phyloP scores from a whole-genome alignment of 92 coral and sea anemone genomes.

The Siderastrea radians region DNA sequence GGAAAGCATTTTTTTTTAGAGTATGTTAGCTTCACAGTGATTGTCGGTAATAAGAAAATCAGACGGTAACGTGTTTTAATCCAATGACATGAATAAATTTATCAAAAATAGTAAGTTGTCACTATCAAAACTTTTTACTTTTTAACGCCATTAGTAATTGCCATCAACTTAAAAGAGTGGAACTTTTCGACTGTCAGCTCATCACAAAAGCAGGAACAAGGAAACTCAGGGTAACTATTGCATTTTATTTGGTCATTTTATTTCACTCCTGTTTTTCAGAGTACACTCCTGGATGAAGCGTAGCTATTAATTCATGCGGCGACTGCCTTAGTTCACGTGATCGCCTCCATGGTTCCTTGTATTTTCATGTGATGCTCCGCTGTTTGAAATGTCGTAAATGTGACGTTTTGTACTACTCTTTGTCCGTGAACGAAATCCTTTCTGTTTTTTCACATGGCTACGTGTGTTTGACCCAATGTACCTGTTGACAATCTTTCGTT shows the following conservation, averaged over 20 bases:
- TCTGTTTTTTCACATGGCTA: too few species aligned
- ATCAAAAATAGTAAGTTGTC: neutral
- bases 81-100: too few species aligned
- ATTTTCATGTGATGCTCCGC: too few species aligned
- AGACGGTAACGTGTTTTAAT: too few species aligned
- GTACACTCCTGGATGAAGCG: neutral
- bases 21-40: too few species aligned
- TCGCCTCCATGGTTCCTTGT: neutral
- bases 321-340: neutral
- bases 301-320: neutral
- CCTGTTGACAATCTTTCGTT: too few species aligned
- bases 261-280: neutral
- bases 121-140: neutral
- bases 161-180: conserved; percentile 93
- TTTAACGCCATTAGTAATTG: conserved; percentile 70
- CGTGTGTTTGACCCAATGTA: too few species aligned
- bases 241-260: neutral
- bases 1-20: too few species aligned
- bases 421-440: too few species aligned
- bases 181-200: conserved; percentile 97
- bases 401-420: too few species aligned
- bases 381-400: too few species aligned
- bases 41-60: too few species aligned
- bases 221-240: conserved; percentile 85
- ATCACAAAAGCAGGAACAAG: conserved; percentile 96